A percentile compares a stretch with the other conserved stretches of the same genome.
Evolutionary conservation across 2,113 vertebrate species (phyloP).

Genomic region (Pimephales promelas): DNA sequence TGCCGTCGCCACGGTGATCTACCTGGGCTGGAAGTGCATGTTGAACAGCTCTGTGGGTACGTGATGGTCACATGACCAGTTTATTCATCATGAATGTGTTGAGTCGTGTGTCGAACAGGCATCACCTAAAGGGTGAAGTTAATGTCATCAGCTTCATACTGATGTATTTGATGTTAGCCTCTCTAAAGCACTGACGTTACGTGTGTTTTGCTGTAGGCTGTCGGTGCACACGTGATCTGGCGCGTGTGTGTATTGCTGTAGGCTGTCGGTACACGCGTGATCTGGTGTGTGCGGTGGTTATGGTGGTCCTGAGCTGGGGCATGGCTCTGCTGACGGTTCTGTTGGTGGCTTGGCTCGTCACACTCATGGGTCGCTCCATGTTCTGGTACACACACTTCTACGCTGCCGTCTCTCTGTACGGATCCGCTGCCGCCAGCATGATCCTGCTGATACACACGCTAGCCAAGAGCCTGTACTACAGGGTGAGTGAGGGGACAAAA

Average conservation of each 20-base stretch:
- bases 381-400: conserved; percentile 95
- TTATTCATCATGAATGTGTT: background rate
- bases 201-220: too few relatives aligned
- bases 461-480: conserved; percentile 88
- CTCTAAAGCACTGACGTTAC: too few relatives aligned
- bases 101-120: too few relatives aligned
- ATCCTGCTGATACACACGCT: conserved; percentile 87
- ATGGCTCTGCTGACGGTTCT: conserved; percentile 82
- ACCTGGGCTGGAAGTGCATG: conserved; percentile 83
- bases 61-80: background rate
- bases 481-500: conserved; percentile 76
- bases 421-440: conserved; percentile 81
- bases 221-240: too few relatives aligned
- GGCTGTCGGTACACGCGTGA: too few relatives aligned
- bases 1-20: conserved; percentile 78
- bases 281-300: conserved; percentile 68
- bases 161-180: too few relatives aligned
- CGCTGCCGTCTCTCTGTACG: conserved; percentile 86
- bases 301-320: conserved; percentile 84
- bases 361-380: conserved; percentile 85
- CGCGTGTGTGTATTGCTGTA: too few relatives aligned
- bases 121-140: too few relatives aligned
- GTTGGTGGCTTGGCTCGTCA: conserved; percentile 84
- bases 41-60: conserved; percentile 73
- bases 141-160: too few relatives aligned